These are phyloP conservation scores for Neocloeon triangulifer DNA, from an alignment of 1,140 invertebrate genomes.

Conservation along the genomic window DNA sequence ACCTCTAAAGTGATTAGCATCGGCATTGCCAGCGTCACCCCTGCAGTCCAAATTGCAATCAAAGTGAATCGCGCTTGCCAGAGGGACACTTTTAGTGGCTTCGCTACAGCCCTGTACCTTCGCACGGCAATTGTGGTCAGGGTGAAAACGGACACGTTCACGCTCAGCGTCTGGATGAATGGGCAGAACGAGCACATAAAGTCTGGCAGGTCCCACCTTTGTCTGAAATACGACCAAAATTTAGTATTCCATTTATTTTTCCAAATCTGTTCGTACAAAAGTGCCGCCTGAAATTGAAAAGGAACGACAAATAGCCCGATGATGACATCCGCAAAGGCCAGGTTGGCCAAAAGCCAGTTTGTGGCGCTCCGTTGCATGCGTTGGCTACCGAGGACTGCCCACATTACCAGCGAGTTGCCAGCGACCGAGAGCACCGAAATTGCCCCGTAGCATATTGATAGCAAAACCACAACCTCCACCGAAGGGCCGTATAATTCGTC, in stretches of 20 bases:
- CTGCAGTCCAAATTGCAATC: conserved; percentile 11
- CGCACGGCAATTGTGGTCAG: conserved; percentile 27
- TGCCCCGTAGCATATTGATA: conserved; percentile 27
- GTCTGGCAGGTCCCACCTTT: conserved; percentile 27
- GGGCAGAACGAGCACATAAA: conserved; percentile 31
- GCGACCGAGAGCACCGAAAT: conserved; percentile 28
- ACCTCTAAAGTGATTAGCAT: no score
- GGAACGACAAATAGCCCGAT: conserved; percentile 22
- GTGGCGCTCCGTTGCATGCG: conserved; percentile 24
- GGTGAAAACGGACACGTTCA: conserved; percentile 30
- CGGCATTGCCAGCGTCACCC: conserved; percentile 9
- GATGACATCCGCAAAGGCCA: conserved; percentile 22
- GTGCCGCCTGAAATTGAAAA: conserved; percentile 31
- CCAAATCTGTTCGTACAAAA: no score
- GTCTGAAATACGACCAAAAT: no score
- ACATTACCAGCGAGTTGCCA: conserved; percentile 29
- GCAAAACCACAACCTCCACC: conserved; percentile 20
- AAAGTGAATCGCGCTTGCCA: conserved; percentile 11
- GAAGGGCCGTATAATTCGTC: conserved; percentile 22
- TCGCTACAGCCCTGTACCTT: conserved; percentile 16
- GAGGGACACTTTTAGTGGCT: conserved; percentile 13
- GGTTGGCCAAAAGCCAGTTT: conserved; percentile 26
- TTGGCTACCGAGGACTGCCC: conserved; percentile 20
- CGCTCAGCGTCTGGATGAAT: conserved; percentile 26
- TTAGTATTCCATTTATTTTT: no score